A percentile compares a stretch with the other conserved stretches of the same genome.
Evolutionary conservation across 2,888 invertebrate species (phyloP).

Genomic region (Syritta pipiens): DNA sequence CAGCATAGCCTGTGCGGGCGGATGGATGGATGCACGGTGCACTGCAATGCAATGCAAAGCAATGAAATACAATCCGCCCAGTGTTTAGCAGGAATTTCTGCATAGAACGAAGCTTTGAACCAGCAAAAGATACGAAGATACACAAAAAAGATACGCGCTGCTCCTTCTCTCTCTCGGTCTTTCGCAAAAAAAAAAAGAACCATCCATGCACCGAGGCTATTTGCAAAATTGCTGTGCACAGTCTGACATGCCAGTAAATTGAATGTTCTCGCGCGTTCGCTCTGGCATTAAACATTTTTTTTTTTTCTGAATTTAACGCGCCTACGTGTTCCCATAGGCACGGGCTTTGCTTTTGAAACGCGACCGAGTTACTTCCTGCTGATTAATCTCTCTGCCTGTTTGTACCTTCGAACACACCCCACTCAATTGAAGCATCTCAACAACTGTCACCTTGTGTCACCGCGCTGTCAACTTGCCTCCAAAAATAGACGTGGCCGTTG

Average conservation of each 20-base stretch:
- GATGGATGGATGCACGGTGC: conserved; percentile 3
- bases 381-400: conserved; percentile 35
- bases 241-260: conserved; percentile 64
- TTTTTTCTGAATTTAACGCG: conserved; percentile 38
- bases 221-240: conserved; percentile 63
- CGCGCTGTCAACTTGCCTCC: conserved; percentile 49
- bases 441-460: conserved; percentile 66
- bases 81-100: conserved; percentile 53
- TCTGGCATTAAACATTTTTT: conserved; percentile 53
- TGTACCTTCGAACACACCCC: no score
- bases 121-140: conserved; percentile 52
- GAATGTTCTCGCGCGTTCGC: conserved; percentile 65
- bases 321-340: conserved; percentile 35
- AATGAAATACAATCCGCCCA: conserved; percentile 59
- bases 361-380: conserved; percentile 64
- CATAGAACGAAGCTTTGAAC: conserved; percentile 37
- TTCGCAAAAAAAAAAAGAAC: conserved; percentile 28
- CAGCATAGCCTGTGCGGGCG: conserved; percentile 43
- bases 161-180: background rate
- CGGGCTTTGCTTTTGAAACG: conserved; percentile 53
- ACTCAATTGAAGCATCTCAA: conserved; percentile 61
- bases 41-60: conserved; percentile 20
- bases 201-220: conserved; percentile 67
- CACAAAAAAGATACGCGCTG: conserved; percentile 14
- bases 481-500: conserved; percentile 58